Evolutionary conservation across 2,113 vertebrate species (phyloP).

Genomic region (Myotis yumanensis): DNA sequence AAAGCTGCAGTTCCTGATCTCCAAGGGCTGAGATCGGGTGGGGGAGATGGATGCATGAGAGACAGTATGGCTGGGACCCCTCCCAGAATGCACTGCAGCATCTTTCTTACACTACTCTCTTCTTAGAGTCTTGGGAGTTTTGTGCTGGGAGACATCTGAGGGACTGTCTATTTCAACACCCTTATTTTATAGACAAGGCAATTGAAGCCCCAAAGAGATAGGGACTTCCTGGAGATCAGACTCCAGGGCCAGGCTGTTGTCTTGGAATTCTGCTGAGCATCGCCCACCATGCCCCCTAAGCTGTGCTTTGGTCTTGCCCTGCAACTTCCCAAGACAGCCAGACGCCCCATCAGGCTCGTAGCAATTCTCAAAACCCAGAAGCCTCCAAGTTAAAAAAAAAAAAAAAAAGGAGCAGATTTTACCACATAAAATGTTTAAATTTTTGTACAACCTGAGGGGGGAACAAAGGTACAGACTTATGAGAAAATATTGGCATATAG

Average conservation of each 20-base stretch:
- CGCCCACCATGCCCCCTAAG: no score
- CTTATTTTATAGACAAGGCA: not conserved
- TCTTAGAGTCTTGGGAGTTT: not conserved
- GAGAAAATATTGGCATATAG: not conserved
- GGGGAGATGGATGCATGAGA: not conserved
- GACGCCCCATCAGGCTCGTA: not conserved
- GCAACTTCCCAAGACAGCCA: not conserved
- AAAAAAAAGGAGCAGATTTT: not conserved
- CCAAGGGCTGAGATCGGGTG: not conserved
- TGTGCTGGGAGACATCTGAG: not conserved
- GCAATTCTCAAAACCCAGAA: conserved; percentile 27
- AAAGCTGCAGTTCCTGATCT: not conserved
- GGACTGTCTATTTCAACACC: not conserved
- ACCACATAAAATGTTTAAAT: conserved; percentile 6
- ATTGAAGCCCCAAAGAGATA: not conserved
- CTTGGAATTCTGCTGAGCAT: not conserved
- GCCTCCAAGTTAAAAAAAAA: not conserved
- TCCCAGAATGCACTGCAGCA: not conserved
- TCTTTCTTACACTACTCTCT: not conserved
- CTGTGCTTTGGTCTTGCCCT: not conserved
- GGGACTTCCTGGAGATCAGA: not conserved
- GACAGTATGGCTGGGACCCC: not conserved
- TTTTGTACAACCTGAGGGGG: not conserved
- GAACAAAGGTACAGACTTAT: not conserved
- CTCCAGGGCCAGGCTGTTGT: not conserved